Conservation (phyloP, 2,797 vertebrate species). For the Anguilla pacifica region DNA sequence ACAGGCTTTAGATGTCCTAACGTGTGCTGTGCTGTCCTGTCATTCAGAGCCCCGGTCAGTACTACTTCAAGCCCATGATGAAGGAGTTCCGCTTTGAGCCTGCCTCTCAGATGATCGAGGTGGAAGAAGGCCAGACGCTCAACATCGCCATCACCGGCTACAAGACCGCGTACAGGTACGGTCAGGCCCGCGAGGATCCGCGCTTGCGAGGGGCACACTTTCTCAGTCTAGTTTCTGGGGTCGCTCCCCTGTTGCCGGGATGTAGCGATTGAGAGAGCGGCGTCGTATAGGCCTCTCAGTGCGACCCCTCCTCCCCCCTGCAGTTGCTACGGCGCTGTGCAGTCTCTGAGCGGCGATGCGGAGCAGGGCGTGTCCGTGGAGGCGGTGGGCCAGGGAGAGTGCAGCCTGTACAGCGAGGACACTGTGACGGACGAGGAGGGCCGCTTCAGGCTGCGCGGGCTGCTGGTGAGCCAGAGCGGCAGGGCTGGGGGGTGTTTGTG, state of each 20-base stretch:
- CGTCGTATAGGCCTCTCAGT: background rate
- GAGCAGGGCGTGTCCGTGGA: constrained; percentile 92
- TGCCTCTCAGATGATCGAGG: constrained; percentile 93
- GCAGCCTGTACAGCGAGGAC: constrained; percentile 92
- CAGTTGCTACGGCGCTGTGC: constrained; percentile 92
- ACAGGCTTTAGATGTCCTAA: background rate
- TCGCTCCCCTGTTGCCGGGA: background rate
- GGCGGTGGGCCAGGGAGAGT: constrained; percentile 88
- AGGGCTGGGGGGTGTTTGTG: background rate
- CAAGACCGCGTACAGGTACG: constrained; percentile 94
- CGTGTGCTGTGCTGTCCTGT: background rate
- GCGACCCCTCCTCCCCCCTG: background rate
- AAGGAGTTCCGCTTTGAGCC: constrained; percentile 98
- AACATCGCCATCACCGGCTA: constrained; percentile 87
- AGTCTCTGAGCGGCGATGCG: constrained; percentile 91
- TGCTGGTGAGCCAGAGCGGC: constrained; percentile 80
- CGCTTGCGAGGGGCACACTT: no score
- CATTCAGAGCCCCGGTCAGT: constrained; percentile 92
- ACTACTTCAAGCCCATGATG: constrained; percentile 99
- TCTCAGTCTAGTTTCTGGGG: background rate
- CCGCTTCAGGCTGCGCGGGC: constrained; percentile 88
- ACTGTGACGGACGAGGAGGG: constrained; percentile 94
- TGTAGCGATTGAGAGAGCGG: background rate
- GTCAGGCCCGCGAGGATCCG: background rate
- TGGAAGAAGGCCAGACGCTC: constrained; percentile 93